Evolutionary conservation across 2,113 vertebrate species (phyloP), one percentile per base, ranked within the genome.

Genomic region (Neotoma lepida): DNA sequence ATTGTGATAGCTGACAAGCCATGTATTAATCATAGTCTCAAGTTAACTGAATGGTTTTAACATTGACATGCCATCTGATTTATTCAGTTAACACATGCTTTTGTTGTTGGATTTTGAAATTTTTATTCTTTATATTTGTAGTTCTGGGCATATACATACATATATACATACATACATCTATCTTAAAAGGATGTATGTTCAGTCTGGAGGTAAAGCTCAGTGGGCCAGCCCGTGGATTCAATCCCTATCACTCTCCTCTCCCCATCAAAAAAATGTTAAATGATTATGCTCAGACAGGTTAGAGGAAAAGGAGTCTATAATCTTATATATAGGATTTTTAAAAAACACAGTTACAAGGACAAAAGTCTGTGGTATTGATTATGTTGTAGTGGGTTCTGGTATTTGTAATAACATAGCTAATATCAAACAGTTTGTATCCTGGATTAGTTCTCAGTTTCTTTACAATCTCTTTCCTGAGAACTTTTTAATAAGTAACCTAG

Each of bases 401-500:
- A 61, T 81, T 91, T 86, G 64, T 56, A 88, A 63, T 76, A 91
- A 46, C n/a, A 22, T n/a, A 49, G n/a, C 89, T 91, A 84, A 73
- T 88, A 58, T 6, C 17, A 81, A 91, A 33, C 26, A 54, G 49
- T 94, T 96, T 95, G 58, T 86, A 66, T 56, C 30, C 58, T 93
- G 51, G 58, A 58, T 86, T 94, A 39, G 33, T 78, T 93, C 10
- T 96, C 35, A 85, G 35, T 74, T 30, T 84, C 92, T 96, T 90
- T 85, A 49, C 13, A 74, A 4, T 90, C 22, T 94, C 39, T 87
- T 86, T 91, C 85, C 81, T 41, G 30, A 77, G 81, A 78, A 71
- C 54, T 89, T 92, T 94, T 95, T 80, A 96, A 89, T 96, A 93
- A 92, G 86, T 94, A 92, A 89, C 68, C 22, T 30, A 95, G 91